Base-by-base conservation (phyloP, 2,888 invertebrate genomes). In the Melanostoma scalare region DNA sequence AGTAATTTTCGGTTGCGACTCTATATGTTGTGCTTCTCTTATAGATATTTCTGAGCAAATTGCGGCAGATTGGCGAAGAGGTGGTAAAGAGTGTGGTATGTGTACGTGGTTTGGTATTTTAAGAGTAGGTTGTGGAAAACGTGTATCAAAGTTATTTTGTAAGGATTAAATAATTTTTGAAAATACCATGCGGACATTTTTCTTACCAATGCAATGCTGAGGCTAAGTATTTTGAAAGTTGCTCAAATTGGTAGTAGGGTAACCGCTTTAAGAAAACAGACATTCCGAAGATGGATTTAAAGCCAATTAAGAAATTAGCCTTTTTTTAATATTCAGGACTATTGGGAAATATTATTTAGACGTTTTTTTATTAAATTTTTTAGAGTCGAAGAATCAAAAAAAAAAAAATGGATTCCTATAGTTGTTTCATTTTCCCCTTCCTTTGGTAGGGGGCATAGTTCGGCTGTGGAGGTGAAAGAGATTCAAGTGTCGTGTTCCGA, bases 31-130 rank as follows among this genome's bases (percentile, higher is more conserved):
- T 20, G 65, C 52, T 75, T 44, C 56, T 71, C 65, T 42, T 9
- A 50, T n/a, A 65, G 48, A 50, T 63, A 69, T 75, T 75, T 48
- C n/a, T 40, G 60, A 36, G 71, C 33, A 82, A 82, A 81, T 77
- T 73, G 76, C 56, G 61, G 48, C 68, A 76, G 77, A 77, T 80
- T 75, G 65, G 63, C 6, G 31, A 38, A 71, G 46, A 71, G 61
- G 60, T 75, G 20, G 6, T 31, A 3, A n/a, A 8, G 38, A 35
- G n/a, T 42, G 31, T 56, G 56, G 33, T 9, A 5, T 8, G 63
- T 2, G 30, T 74, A 48, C 63, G 73, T 67, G 52, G 58, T 35
- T 50, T 72, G 58, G 72, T 78, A 58, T 78, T 65, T 31, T 40
- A 46, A 48, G 67, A 55, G 31, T 44, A 33, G 58, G 4, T 60